Evolutionary conservation across 2,797 vertebrate species (phyloP), one percentile per base, ranked within the genome.

Genomic region (Bufotes viridis): DNA sequence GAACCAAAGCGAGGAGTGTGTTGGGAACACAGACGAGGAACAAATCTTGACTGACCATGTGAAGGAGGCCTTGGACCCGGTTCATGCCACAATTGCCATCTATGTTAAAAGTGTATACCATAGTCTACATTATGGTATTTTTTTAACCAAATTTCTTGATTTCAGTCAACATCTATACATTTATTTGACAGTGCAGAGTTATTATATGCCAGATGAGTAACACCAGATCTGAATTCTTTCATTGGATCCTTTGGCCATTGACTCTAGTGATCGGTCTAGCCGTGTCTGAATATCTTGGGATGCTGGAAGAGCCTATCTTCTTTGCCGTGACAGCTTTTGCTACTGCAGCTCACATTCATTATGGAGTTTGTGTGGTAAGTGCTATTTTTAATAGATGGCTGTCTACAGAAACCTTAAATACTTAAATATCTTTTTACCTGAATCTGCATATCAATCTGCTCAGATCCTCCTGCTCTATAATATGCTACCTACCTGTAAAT

Each of bases 141-240:
- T 60, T 60, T 63, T 63, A 1, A 7, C 6, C 60, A 63, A 17
- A 9, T 63, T 63, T 22, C 60, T 22, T 63, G 6, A 22, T 74
- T 49, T 74, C 18, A 51, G 42, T 20, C 53, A 18, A 11, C 49
- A 18, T 61, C 2, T 63, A 14, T 76, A 20, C 26, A 15, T 76
- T 84, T 84, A 60, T 87, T 88, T 0, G 0, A 15, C 87, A 91
- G 92, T 93, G 91, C 90, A 91, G 91, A 84, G 91, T 93, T 89
- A 92, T 94, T 57, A 6, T 90, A 78, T 93, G 92, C 88, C 92
- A 92, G 89, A 92, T 92, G 91, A 93, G 91, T 72, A 87, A 91
- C 87, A 93, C 91, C 0, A 91, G 0, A 20, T 91, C 91, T 0
- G 92, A 90, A 82, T 89, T 90, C 2, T 85, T 92, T 24, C 91